Percentiles rank a stretch among this genome's conserved stretches.
Conservation (phyloP, 2,113 vertebrate species). For the Brienomyrus longianalis region DNA sequence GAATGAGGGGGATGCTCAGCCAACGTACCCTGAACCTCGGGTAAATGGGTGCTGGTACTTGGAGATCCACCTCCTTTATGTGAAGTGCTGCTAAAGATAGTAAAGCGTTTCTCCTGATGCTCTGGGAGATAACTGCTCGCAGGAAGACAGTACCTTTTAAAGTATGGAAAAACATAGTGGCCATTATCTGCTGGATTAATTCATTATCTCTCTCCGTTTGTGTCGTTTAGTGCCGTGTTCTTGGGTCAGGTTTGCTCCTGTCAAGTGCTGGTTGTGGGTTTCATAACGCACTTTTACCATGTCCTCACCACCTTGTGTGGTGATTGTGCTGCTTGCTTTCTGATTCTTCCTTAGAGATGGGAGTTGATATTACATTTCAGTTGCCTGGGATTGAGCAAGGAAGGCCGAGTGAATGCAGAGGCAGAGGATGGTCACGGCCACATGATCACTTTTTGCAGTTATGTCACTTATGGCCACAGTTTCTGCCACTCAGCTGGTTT, state of each 20-base stretch:
- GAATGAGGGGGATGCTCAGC: neutral
- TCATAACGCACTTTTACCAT: neutral
- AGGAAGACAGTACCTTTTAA: slow-evolving; percentile 26
- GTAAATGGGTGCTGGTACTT: slow-evolving; percentile 28
- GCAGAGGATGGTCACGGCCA: neutral
- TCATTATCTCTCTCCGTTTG: neutral
- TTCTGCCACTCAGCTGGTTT: neutral
- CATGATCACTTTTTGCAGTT: neutral
- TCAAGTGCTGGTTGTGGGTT: neutral
- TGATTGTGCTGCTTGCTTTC: neutral
- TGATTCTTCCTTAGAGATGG: neutral
- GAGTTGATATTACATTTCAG: neutral
- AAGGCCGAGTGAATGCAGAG: neutral
- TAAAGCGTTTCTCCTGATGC: slow-evolving; percentile 30
- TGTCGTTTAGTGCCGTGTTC: neutral
- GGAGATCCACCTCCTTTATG: slow-evolving; percentile 49
- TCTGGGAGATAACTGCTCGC: slow-evolving; percentile 36
- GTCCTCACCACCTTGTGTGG: neutral
- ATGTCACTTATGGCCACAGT: neutral
- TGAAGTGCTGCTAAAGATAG: slow-evolving; percentile 55
- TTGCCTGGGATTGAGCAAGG: neutral
- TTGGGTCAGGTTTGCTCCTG: neutral
- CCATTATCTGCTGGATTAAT: slow-evolving; percentile 19
- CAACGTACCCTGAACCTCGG: slow-evolving; percentile 4
- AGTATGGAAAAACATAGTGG: slow-evolving; percentile 27